Evolutionary conservation across 2,888 invertebrate species (phyloP), one percentile per base, ranked within the genome.

Genomic region (Mythimna ferrago): DNA sequence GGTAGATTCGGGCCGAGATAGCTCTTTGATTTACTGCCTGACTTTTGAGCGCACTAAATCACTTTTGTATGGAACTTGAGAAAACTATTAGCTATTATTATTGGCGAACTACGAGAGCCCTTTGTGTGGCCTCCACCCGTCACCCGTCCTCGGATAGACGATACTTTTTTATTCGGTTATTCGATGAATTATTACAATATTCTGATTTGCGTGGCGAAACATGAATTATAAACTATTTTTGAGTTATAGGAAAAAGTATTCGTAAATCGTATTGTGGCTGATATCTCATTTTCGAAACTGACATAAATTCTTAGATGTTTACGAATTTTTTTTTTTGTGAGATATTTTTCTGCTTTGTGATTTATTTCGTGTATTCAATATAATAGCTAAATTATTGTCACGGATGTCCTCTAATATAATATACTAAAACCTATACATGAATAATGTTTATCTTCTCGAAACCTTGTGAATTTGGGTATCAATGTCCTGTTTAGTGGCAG

Each of bases 61-160:
- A 95, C 93, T 88, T 93, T 91, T 94, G 92, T 95, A 95, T 94
- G 91, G 93, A 94, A 94, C 92, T 95, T 93, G 93, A 94, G 94
- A 95, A 94, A 95, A 96, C 95, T 95, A 96, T 95, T 96, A 95
- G 93, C 93, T 95, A 94, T 95, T 94, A 93, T 94, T 95, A 95
- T 93, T 94, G 92, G 93, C 92, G 90, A 93, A 92, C 92, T 94
- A 93, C 92, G 92, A 91, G 85, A 80, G 85, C 88, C 91, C 86
- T 92, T 94, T 94, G 93, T 95, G 92, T 87, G 92, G 89, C 86
- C 89, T 89, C 87, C 86, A 81, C 88, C 86, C 86, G 88, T 86
- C 86, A 80, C 82, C 87, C 82, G 74, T 87, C 83, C 77, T 80
- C 81, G 84, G 88, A 86, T 84, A 86, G 81, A 86, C 81, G 87